A percentile compares a stretch with the other conserved stretches of the same genome.
Conservation (phyloP, 2,797 vertebrate genomes). For the Bradypus variegatus region DNA sequence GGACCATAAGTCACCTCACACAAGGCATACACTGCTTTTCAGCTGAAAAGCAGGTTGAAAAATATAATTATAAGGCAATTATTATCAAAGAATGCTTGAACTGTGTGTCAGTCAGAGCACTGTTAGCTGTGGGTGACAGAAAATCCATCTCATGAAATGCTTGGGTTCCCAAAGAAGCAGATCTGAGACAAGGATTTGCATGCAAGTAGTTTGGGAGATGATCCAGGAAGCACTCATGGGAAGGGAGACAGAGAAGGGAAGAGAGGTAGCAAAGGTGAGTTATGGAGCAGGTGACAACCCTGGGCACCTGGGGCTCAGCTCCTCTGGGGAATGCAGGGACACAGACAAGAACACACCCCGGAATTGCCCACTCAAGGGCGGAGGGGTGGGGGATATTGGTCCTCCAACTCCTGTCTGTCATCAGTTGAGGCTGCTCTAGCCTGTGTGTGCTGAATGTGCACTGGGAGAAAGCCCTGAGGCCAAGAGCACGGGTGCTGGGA, state of each 20-base stretch:
- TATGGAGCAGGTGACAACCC: not conserved
- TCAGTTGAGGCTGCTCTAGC: not conserved
- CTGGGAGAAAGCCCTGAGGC: not conserved
- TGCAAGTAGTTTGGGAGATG: not conserved
- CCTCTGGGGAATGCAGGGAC: not conserved
- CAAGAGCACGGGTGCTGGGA: not conserved
- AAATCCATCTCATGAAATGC: not conserved
- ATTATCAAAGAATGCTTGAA: not conserved
- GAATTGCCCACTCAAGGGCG: not conserved
- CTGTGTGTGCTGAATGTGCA: accelerated
- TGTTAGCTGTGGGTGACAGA: not conserved
- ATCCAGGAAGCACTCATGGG: not conserved
- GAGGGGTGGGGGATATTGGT: not conserved
- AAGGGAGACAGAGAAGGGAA: not conserved
- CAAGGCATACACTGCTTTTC: not conserved
- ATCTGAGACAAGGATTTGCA: not conserved
- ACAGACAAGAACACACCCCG: not conserved
- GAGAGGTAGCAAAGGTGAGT: not conserved
- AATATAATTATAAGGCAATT: not conserved
- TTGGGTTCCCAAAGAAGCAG: not conserved
- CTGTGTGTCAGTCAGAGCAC: not conserved
- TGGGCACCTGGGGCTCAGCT: not conserved
- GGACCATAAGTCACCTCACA: no score
- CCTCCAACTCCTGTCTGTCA: not conserved
- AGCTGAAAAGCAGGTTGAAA: not conserved